Evolutionary conservation across 1,140 invertebrate species (phyloP), one percentile per base, ranked within the genome.

Genomic region (Aphelenchoides besseyi): DNA sequence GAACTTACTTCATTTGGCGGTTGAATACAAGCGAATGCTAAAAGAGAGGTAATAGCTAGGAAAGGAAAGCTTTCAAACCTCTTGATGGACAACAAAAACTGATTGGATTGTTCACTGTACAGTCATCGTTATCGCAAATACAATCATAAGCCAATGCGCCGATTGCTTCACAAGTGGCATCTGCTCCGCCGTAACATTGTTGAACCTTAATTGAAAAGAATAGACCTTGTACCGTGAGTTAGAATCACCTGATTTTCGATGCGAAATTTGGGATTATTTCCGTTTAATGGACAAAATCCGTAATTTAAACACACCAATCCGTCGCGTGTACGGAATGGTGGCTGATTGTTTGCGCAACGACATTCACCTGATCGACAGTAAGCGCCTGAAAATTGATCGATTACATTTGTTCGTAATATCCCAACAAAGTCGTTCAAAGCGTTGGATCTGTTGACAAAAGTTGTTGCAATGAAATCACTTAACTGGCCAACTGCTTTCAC

Each of bases 81-180:
- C 81, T 37, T 5, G 81, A 83, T 0, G 81, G 81, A 76, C 81
- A 83, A 68, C 81, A 83, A 68, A 83, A 83, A 66, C 78, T 81
- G 70, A 83, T 83, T 3, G 81, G 81, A 63, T 84, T 83, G 61
- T 84, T 84, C 28, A 84, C 82, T 12, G 81, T 83, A 69, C 81
- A 83, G 32, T 83, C 81, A 57, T 83, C 81, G 29, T 69, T 78
- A 57, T 83, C 82, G 68, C 81, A 83, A 52, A 83, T 84, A 71
- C 81, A 83, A 69, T 83, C 81, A 41, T 83, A 83, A 26, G 81
- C 75, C 12, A 83, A 64, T 3, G 81, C 81, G 16, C 81, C 81
- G 52, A 83, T 83, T 35, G 81, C 81, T 62, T 83, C 81, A 64
- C 81, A 83, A 2, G 81, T 83, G 1, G 81, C 81, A 68, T 83